Conservation (phyloP, 2,888 invertebrate species). For the Baccha elongata region DNA sequence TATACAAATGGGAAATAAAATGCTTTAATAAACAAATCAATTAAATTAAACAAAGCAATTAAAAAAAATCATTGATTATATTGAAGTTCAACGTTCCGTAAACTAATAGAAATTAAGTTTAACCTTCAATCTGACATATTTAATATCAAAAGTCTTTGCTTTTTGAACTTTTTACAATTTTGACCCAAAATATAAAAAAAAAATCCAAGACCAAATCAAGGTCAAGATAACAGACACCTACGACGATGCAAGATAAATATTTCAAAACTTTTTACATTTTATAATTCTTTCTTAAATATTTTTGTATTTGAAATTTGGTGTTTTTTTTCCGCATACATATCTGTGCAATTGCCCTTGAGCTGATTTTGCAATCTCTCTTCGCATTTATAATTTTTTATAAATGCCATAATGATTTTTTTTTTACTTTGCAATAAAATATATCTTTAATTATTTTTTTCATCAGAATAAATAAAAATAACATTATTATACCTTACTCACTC, state of each 20-base stretch:
- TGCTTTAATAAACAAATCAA: background rate
- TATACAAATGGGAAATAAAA: background rate
- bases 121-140: conserved; percentile 18
- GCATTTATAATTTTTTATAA: background rate
- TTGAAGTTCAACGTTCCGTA: conserved; percentile 13
- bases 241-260: background rate
- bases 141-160: background rate
- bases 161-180: conserved; percentile 18
- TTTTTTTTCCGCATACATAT: conserved; percentile 16
- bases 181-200: conserved; percentile 1
- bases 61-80: no score
- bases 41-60: conserved; percentile 7
- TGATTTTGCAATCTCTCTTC: background rate
- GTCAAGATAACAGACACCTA: background rate
- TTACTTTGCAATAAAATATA: background rate
- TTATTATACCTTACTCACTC: no score
- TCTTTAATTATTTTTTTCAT: background rate
- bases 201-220: background rate
- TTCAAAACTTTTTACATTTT: background rate
- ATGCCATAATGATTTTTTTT: background rate
- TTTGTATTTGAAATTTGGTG: conserved; percentile 1
- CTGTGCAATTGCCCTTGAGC: background rate
- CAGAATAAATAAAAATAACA: background rate
- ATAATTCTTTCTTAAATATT: background rate
- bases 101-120: conserved; percentile 5